Percentiles rank a stretch among this genome's conserved stretches.
These are phyloP conservation scores for Nudaria mundana DNA, from an alignment of 2,888 invertebrate species.

Conservation along the genomic window DNA sequence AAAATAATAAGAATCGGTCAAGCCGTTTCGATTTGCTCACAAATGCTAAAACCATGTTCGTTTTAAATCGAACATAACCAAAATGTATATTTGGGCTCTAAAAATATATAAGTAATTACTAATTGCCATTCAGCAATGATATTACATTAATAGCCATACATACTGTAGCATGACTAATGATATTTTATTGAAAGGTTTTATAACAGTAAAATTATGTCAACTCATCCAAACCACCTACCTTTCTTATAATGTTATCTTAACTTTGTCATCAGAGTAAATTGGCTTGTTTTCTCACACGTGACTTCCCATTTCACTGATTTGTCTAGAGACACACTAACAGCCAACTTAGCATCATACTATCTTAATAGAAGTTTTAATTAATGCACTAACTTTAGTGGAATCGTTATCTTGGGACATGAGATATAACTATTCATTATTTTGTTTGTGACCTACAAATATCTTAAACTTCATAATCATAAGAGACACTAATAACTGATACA, in stretches of 20 bases:
- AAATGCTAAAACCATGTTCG: too few species aligned
- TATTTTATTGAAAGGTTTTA: too few species aligned
- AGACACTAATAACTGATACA: constrained; percentile 72
- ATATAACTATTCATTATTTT: constrained; percentile 47
- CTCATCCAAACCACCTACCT: neutral
- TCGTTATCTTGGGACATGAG: constrained; percentile 45
- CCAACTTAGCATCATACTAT: constrained; percentile 44
- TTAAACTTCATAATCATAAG: constrained; percentile 52
- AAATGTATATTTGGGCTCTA: too few species aligned
- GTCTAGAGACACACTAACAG: constrained; percentile 44
- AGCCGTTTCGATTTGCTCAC: too few species aligned
- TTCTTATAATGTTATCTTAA: constrained; percentile 13
- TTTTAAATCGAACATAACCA: too few species aligned
- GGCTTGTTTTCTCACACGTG: constrained; percentile 41
- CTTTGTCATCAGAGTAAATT: constrained; percentile 31
- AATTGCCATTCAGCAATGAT: too few species aligned
- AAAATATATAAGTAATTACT: too few species aligned
- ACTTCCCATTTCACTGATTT: constrained; percentile 29
- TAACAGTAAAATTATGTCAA: too few species aligned
- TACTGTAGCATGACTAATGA: too few species aligned
- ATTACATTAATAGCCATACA: too few species aligned
- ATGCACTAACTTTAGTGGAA: constrained; percentile 54
- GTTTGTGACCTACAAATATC: constrained; percentile 47
- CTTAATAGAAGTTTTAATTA: constrained; percentile 61
- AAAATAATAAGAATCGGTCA: too few species aligned